These are phyloP conservation scores for Hydrotaea diabolus DNA, from an alignment of 2,888 invertebrate genomes.

Conservation along the genomic window DNA sequence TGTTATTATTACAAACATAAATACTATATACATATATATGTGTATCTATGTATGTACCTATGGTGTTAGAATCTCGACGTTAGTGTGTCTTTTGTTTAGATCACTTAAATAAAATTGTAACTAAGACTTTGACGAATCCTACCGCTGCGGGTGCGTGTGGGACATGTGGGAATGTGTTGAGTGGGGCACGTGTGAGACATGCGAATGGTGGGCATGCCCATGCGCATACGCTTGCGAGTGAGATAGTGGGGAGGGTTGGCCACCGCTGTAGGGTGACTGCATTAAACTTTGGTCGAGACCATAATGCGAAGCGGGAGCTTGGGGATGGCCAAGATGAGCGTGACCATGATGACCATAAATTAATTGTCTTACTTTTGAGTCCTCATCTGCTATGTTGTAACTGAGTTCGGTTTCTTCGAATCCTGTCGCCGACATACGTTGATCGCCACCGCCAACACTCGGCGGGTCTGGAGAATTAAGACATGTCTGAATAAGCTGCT, in stretches of 20 bases:
- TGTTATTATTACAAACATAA: no score
- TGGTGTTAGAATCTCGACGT: slow-evolving; percentile 6
- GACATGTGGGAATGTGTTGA: slow-evolving; percentile 84
- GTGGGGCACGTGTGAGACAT: slow-evolving; percentile 86
- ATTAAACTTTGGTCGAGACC: slow-evolving; percentile 89
- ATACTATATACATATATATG: not conserved
- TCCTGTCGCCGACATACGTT: slow-evolving; percentile 98
- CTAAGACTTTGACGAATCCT: slow-evolving; percentile 77
- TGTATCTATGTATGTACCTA: not conserved
- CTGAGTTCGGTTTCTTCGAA: slow-evolving; percentile 99
- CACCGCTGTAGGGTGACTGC: slow-evolving; percentile 83
- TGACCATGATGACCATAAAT: slow-evolving; percentile 89
- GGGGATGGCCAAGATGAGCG: slow-evolving; percentile 85
- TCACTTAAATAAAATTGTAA: not conserved
- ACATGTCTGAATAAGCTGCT: slow-evolving; percentile 98
- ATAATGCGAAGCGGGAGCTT: slow-evolving; percentile 83
- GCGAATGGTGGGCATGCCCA: slow-evolving; percentile 81
- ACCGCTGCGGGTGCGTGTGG: slow-evolving; percentile 91
- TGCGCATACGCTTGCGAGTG: slow-evolving; percentile 81
- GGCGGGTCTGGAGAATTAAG: slow-evolving; percentile 97
- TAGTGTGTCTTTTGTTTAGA: not conserved
- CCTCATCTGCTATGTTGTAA: slow-evolving; percentile 96
- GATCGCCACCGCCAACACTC: slow-evolving; percentile 88
- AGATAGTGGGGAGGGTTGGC: slow-evolving; percentile 87
- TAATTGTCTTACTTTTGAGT: slow-evolving; percentile 98